Conservation (phyloP, 2,888 invertebrate species). For the Plebejus argus region DNA sequence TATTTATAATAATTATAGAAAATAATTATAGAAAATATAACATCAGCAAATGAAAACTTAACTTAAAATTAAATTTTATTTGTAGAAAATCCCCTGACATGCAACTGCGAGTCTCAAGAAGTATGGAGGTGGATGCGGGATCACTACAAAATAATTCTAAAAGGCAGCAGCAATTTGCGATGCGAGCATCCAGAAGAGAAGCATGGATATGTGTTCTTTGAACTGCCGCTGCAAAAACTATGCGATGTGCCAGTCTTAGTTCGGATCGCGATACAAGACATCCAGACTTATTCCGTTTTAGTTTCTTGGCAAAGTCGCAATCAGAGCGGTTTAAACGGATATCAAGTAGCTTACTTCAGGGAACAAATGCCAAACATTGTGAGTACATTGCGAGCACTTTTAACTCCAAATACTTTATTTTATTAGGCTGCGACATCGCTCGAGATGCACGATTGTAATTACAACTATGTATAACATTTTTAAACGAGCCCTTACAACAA, state of each 20-base stretch:
- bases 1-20: too few species aligned
- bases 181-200: conserved; percentile 93
- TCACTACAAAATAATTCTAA: conserved; percentile 87
- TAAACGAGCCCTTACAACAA: conserved; percentile 50
- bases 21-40: too few species aligned
- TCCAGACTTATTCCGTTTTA: conserved; percentile 91
- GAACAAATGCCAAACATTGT: conserved; percentile 76
- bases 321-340: conserved; percentile 91
- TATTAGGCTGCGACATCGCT: conserved; percentile 18
- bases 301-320: conserved; percentile 95
- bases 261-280: conserved; percentile 92
- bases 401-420: conserved; percentile 31
- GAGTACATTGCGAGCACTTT: conserved; percentile 54
- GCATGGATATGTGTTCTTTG: conserved; percentile 87
- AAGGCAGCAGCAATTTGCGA: conserved; percentile 82
- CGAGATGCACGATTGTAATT: conserved; percentile 50
- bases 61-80: conserved; percentile 29
- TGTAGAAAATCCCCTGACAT: conserved; percentile 93
- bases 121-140: conserved; percentile 96
- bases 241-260: conserved; percentile 92
- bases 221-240: conserved; percentile 89
- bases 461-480: conserved; percentile 41
- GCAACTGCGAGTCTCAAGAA: conserved; percentile 94
- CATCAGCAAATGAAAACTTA: not conserved
- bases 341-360: conserved; percentile 91